A percentile compares a stretch with the other conserved stretches of the same genome.
These are phyloP conservation scores for Drosophila stalkeri DNA, from an alignment of 2,888 invertebrate genomes.

Conservation along the genomic window DNA sequence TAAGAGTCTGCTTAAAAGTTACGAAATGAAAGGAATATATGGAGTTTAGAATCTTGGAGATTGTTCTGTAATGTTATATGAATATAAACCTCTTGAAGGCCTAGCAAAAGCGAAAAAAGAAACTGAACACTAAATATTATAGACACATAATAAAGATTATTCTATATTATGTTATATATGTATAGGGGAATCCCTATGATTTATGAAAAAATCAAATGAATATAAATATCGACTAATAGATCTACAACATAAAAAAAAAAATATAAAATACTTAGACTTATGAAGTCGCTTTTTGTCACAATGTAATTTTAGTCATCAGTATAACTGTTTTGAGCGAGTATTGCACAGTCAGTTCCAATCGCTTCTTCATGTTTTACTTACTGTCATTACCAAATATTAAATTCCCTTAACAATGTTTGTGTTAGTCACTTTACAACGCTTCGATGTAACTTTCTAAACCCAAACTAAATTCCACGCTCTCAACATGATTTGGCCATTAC, in stretches of 20 bases:
- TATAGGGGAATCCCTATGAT: no score
- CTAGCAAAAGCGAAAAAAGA: no score
- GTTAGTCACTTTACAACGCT: conserved; percentile 18
- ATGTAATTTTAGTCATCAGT: background rate
- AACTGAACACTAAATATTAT: no score
- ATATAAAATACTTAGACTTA: background rate
- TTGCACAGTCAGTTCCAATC: background rate
- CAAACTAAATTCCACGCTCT: conserved; percentile 21
- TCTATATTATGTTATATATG: no score
- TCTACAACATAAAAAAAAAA: background rate
- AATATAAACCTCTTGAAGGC: no score
- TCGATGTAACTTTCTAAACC: conserved; percentile 52
- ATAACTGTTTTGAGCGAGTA: background rate
- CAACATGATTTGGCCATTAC: conserved; percentile 48
- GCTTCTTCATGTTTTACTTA: background rate
- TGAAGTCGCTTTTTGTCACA: background rate
- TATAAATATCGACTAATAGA: background rate
- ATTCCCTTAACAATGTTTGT: conserved; percentile 1
- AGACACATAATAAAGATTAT: no score
- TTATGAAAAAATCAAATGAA: no score
- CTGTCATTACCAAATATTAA: background rate
- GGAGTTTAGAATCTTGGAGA: background rate
- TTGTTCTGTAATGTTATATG: background rate
- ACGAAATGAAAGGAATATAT: background rate
- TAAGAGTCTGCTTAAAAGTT: background rate